phyloP scores from a whole-genome alignment of 2,888 invertebrate species.

The Xestia xanthographa region DNA sequence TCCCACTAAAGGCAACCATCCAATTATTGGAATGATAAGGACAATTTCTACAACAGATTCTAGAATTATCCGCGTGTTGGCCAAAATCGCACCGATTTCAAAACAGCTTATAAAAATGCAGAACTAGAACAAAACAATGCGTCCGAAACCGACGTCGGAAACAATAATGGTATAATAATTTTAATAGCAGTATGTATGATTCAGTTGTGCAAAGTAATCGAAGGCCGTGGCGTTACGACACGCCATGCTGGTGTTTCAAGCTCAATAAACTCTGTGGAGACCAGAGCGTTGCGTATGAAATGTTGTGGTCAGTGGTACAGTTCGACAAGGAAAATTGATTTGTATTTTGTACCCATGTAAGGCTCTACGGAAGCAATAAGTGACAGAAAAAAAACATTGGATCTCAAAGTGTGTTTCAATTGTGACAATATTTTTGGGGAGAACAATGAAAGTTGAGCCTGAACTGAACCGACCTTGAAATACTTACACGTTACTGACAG shows the following conservation, averaged over 20 bases:
- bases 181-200: conserved; percentile 59
- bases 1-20: background rate
- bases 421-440: background rate
- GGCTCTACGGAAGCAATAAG: background rate
- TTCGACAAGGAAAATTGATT: background rate
- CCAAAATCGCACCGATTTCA: conserved; percentile 8
- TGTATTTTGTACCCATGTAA: background rate
- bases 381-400: background rate
- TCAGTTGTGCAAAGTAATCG: conserved; percentile 67
- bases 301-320: conserved; percentile 24
- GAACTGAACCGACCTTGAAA: conserved; percentile 11
- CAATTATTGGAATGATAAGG: background rate
- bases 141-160: conserved; percentile 30
- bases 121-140: conserved; percentile 48
- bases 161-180: conserved; percentile 57
- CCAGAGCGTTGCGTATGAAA: conserved; percentile 24
- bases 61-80: background rate
- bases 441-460: background rate
- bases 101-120: conserved; percentile 28
- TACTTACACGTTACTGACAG: background rate
- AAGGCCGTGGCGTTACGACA: conserved; percentile 61
- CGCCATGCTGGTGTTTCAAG: conserved; percentile 51
- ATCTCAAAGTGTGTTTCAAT: too few relatives aligned
- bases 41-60: background rate
- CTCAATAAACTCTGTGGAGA: conserved; percentile 56